Evolutionary conservation across 2,797 vertebrate genomes (phyloP).

Genomic region (Pyrrhura leucotis): DNA sequence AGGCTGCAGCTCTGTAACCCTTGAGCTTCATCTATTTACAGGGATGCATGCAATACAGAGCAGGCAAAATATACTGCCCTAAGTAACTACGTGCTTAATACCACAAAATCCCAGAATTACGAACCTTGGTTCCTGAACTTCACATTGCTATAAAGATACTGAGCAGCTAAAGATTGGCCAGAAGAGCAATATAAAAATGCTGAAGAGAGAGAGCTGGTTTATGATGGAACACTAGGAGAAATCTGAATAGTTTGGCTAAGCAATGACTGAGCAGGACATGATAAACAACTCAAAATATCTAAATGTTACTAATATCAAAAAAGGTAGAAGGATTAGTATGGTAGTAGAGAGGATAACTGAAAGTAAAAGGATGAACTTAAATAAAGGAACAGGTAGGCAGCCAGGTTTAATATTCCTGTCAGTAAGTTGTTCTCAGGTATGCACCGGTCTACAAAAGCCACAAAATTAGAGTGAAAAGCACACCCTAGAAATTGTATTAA

Average conservation of each 20-base stretch:
- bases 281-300: background rate
- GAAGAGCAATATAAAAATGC: background rate
- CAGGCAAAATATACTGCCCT: background rate
- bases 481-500: background rate
- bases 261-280: background rate
- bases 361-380: background rate
- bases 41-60: background rate
- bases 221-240: background rate
- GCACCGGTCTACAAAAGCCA: background rate
- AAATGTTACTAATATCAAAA: background rate
- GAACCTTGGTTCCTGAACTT: background rate
- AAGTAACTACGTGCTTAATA: background rate
- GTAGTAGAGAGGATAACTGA: background rate
- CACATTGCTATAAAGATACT: background rate
- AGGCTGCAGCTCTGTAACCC: slow-evolving; percentile 16
- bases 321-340: background rate
- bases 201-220: background rate
- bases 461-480: background rate
- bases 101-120: background rate
- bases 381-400: background rate
- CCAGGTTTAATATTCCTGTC: background rate
- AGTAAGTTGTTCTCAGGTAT: background rate
- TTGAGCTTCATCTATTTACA: background rate
- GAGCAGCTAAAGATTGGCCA: background rate
- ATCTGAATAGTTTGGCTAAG: background rate